Evolutionary conservation across 2,797 vertebrate genomes (phyloP).

Genomic region (Esox lucius): DNA sequence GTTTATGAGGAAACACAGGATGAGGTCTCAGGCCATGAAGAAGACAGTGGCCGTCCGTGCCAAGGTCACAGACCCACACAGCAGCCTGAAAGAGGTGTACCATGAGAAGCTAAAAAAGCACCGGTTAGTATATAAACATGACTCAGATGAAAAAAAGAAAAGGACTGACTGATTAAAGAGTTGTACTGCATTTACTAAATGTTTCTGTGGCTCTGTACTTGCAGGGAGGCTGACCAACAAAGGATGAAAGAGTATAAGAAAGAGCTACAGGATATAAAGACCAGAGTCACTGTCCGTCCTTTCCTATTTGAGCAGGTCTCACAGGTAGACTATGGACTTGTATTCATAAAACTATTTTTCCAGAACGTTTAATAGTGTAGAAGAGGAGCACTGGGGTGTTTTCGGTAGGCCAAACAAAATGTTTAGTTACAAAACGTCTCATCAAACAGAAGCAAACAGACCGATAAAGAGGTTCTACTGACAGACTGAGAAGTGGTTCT

Average conservation of each 20-base stretch:
- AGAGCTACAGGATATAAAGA: conserved; percentile 88
- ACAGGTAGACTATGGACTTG: conserved; percentile 75
- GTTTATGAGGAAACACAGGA: conserved; percentile 82
- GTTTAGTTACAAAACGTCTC: no score
- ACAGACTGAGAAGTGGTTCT: no score
- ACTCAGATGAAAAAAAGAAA: background rate
- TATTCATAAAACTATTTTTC: background rate
- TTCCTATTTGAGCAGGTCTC: conserved; percentile 91
- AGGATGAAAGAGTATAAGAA: conserved; percentile 86
- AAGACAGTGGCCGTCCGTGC: conserved; percentile 81
- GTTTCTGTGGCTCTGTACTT: conserved; percentile 45
- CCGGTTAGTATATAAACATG: conserved; percentile 70
- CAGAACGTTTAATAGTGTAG: background rate
- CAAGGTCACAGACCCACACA: conserved; percentile 88
- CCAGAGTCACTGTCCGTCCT: conserved; percentile 82
- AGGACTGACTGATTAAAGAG: background rate
- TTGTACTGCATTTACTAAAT: conserved; percentile 1
- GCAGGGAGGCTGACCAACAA: conserved; percentile 83
- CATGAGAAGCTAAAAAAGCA: conserved; percentile 82
- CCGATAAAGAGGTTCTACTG: no score
- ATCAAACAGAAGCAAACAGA: no score
- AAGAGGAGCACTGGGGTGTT: background rate
- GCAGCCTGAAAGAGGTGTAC: conserved; percentile 82
- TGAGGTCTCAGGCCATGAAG: conserved; percentile 79
- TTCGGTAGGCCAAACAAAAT: no score